Conservation (phyloP, 2,888 invertebrate genomes). For the Eupithecia tripunctaria region DNA sequence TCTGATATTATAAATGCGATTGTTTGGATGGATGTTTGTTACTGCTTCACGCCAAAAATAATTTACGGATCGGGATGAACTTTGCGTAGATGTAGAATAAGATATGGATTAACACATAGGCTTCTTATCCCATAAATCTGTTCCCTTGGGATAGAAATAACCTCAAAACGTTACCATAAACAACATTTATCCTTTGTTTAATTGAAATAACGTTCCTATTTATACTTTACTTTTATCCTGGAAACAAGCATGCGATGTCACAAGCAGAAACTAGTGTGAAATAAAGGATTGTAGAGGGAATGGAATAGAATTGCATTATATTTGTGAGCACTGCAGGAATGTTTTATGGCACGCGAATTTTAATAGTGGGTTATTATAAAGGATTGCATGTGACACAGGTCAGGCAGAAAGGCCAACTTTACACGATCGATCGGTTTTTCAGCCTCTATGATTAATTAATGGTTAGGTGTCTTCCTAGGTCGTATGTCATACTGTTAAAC, state of each 20-base stretch:
- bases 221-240: background rate
- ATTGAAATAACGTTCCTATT: background rate
- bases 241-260: background rate
- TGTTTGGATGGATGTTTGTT: background rate
- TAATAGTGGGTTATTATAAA: conserved; percentile 47
- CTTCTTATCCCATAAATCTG: background rate
- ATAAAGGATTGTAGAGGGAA: conserved; percentile 18
- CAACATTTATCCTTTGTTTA: background rate
- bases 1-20: background rate
- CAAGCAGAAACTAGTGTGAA: conserved; percentile 6
- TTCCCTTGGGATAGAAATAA: background rate
- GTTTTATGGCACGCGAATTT: conserved; percentile 59
- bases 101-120: no score
- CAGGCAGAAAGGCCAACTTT: conserved; percentile 26
- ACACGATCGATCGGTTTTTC: conserved; percentile 10
- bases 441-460: conserved; percentile 8
- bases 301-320: conserved; percentile 26
- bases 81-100: background rate
- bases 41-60: background rate
- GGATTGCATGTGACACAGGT: conserved; percentile 51
- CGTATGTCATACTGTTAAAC: background rate
- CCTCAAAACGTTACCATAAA: background rate
- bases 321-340: conserved; percentile 39
- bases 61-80: background rate
- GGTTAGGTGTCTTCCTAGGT: conserved; percentile 1